phyloP scores from a whole-genome alignment of 30 jellyfish, hydroid and myxozoan species.

The Pseudorhiza aurosa region DNA sequence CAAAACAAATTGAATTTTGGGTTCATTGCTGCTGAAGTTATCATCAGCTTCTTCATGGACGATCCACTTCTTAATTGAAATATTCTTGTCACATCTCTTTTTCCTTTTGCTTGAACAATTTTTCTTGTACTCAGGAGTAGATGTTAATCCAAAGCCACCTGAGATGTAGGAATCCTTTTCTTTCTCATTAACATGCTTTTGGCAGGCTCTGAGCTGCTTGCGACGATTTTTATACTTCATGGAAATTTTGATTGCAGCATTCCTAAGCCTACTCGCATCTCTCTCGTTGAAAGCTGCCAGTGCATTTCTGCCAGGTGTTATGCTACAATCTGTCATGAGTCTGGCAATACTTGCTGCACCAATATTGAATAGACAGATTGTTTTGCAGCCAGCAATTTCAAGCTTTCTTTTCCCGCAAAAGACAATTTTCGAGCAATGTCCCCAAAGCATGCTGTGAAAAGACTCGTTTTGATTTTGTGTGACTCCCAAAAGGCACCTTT shows the following conservation, averaged over 20 bases:
- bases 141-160: no score
- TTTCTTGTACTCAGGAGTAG: no score
- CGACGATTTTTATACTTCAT: background rate
- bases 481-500: constrained; percentile 25
- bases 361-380: constrained; percentile 6
- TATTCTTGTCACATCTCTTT: no score
- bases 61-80: no score
- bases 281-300: background rate
- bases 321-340: background rate
- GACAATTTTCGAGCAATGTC: constrained; percentile 8
- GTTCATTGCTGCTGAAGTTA: no score
- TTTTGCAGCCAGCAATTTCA: constrained; percentile 10
- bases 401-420: constrained; percentile 27
- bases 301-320: constrained; percentile 16
- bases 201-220: no score
- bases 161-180: no score
- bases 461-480: constrained; percentile 48
- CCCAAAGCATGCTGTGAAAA: constrained; percentile 9
- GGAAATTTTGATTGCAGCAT: constrained; percentile 1
- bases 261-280: background rate
- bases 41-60: no score
- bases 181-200: background rate
- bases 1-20: no score
- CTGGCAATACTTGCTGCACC: constrained; percentile 30
- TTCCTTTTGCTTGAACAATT: no score